Conservation (phyloP, 2,113 vertebrate genomes). For the Naja naja region DNA sequence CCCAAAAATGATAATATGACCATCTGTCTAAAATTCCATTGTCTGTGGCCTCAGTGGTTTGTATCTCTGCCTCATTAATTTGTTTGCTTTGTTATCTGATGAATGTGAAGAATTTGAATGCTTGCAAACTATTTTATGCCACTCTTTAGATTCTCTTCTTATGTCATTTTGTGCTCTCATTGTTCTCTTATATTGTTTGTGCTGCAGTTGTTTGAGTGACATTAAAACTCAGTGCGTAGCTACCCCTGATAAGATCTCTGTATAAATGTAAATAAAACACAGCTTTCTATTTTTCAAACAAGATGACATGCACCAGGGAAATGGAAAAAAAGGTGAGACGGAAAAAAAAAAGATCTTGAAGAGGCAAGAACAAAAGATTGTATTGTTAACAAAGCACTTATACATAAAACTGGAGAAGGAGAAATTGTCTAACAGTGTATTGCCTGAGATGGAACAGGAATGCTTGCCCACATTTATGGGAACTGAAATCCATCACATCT, state of each 20-base stretch:
- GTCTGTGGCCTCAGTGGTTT: neutral
- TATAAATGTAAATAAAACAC: neutral
- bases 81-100: neutral
- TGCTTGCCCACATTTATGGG: neutral
- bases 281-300: neutral
- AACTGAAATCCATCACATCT: neutral
- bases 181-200: neutral
- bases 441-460: neutral
- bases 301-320: neutral
- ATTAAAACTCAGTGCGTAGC: neutral
- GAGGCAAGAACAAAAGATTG: neutral
- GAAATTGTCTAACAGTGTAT: neutral
- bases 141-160: neutral
- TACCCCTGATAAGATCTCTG: neutral
- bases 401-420: neutral
- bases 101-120: neutral
- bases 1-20: neutral
- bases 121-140: neutral
- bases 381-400: neutral
- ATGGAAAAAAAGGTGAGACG: neutral
- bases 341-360: neutral
- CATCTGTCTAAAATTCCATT: neutral
- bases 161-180: neutral
- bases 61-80: neutral
- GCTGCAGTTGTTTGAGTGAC: neutral